These are phyloP conservation scores for Leucozona laternaria DNA, from an alignment of 2,888 invertebrate genomes.

Conservation along the genomic window DNA sequence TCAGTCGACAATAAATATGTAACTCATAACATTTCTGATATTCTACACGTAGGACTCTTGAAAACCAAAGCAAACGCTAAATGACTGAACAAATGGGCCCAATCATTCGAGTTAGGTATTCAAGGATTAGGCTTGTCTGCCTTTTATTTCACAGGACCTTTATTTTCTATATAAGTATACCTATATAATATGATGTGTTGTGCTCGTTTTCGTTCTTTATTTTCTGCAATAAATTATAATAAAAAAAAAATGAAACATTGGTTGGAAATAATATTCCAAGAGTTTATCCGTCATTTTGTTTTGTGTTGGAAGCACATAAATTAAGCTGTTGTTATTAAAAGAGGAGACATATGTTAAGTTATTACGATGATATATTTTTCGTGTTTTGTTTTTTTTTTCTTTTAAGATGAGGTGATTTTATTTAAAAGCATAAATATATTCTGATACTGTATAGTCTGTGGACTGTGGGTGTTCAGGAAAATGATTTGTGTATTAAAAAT, in stretches of 20 bases:
- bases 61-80: constrained; percentile 30
- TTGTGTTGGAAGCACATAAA: constrained; percentile 48
- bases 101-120: constrained; percentile 50
- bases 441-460: not conserved
- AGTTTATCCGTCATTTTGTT: constrained; percentile 61
- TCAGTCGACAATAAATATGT: constrained; percentile 58
- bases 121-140: constrained; percentile 60
- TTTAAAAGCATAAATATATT: constrained; percentile 15
- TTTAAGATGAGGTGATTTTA: constrained; percentile 22
- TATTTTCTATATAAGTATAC: too few species aligned
- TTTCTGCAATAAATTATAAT: constrained; percentile 29
- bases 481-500: constrained; percentile 9
- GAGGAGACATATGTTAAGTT: constrained; percentile 52
- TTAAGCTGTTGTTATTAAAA: constrained; percentile 54
- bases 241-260: not conserved
- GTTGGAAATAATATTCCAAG: constrained; percentile 24
- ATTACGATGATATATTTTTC: constrained; percentile 32
- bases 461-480: not conserved
- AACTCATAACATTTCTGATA: constrained; percentile 54
- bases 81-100: constrained; percentile 21
- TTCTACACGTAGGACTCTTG: constrained; percentile 32
- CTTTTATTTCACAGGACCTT: not conserved
- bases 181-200: too few species aligned
- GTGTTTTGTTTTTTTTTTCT: not conserved
- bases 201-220: constrained; percentile 10